Conservation (phyloP, 2,888 invertebrate genomes). For the Diachrysia chrysitis region DNA sequence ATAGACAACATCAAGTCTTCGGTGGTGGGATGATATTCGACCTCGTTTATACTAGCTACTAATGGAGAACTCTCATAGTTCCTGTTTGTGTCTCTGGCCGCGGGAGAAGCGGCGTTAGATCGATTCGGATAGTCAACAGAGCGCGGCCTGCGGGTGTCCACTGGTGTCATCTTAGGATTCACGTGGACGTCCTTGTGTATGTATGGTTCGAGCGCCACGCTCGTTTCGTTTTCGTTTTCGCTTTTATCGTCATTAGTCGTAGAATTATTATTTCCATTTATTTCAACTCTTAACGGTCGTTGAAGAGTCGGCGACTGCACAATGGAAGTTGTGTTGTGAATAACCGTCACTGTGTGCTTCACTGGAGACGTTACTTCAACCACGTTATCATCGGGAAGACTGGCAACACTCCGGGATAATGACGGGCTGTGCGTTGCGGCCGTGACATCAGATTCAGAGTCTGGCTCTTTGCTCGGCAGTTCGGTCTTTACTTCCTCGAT, state of each 20-base stretch:
- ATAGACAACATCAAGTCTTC: conserved; percentile 85
- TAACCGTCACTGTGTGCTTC: conserved; percentile 68
- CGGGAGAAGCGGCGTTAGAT: conserved; percentile 55
- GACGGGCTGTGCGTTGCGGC: conserved; percentile 74
- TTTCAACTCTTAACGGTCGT: conserved; percentile 81
- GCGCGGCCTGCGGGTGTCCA: conserved; percentile 79
- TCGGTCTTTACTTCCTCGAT: conserved; percentile 70
- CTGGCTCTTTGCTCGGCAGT: conserved; percentile 64
- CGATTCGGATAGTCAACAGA: conserved; percentile 80
- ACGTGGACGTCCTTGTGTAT: conserved; percentile 88
- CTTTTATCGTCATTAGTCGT: conserved; percentile 66
- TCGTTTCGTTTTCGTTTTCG: conserved; percentile 76
- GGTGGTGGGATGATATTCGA: conserved; percentile 85
- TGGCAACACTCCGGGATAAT: conserved; percentile 77
- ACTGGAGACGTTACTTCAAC: conserved; percentile 64
- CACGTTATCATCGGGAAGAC: conserved; percentile 74
- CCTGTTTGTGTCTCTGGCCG: conserved; percentile 72
- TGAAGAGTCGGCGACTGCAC: conserved; percentile 81
- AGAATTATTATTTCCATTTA: conserved; percentile 72
- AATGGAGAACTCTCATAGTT: conserved; percentile 83
- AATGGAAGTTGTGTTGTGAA: conserved; percentile 73
- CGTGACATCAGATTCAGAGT: conserved; percentile 75
- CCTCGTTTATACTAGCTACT: conserved; percentile 85
- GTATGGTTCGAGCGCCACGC: conserved; percentile 77
- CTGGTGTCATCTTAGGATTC: conserved; percentile 88